Base-by-base conservation (phyloP, 2,113 vertebrate species). In the Pterocles gutturalis region DNA sequence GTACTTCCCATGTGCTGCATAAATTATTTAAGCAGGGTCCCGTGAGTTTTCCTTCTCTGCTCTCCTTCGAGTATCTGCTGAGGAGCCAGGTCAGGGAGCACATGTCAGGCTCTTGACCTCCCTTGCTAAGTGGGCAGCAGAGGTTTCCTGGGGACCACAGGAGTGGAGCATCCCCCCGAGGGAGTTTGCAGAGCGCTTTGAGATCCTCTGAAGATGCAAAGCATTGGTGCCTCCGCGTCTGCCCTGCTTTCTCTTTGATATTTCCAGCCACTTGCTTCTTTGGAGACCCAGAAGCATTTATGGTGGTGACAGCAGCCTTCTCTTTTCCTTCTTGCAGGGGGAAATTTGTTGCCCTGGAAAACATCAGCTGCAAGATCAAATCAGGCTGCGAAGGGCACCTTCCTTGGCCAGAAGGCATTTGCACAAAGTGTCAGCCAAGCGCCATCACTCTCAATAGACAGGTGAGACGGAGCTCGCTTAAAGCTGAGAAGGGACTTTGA, bases 361-460 rank as follows among this genome's bases (percentile, higher is more conserved):
- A 99, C 98, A 99, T 99, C 98, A 99, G 99, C 97, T 99, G 99
- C 98, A 99, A 99, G 97, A 99, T 99, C 95, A 99, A 99, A 94
- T 99, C 99, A 0, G 99, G 99, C 31, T 99, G 99, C 12, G 99
- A 99, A 97, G 99, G 99, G 4, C 99, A 99, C 89, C 99, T 99
- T 45, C 99, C 99, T 0, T 99, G 99, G 99, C 99, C 99, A 4
- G 99, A 99, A 71, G 99, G 99, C 43, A 99, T 99, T 97, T 99
- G 99, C 94, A 99, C 99, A 17, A 99, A 99, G 97, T 99, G 99
- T 94, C 99, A 99, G 96, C 99, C 99, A 31, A 99, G 99, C 11
- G 99, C 99, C 93, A 99, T 99, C 98, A 99, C 99, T 1, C 98
- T 99, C 57, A 99, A 99, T 93, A 98, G 99, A 98, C 99, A 99